Evolutionary conservation across 2,113 vertebrate genomes (phyloP).

Genomic region (Tringa solitaria): DNA sequence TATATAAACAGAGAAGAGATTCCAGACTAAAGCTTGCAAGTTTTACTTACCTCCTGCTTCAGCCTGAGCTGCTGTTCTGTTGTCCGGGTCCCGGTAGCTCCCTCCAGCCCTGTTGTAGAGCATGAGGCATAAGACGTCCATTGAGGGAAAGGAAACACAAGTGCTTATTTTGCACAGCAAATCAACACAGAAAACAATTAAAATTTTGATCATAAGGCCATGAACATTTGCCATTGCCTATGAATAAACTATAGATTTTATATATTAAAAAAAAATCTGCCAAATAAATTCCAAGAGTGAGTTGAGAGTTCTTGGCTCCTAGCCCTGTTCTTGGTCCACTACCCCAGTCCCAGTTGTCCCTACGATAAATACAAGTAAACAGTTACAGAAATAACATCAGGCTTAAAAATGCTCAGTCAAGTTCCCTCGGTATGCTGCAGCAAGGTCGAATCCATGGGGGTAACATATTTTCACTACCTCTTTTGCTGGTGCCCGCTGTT

Average conservation of each 20-base stretch:
- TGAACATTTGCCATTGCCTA: neutral
- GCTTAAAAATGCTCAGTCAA: neutral
- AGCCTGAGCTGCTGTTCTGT: neutral
- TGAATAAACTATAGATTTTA: neutral
- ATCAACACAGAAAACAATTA: neutral
- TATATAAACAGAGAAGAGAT: neutral
- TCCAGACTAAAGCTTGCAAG: neutral
- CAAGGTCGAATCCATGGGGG: neutral
- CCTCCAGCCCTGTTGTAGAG: neutral
- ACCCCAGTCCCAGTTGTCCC: neutral
- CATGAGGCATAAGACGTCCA: neutral
- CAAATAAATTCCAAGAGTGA: neutral
- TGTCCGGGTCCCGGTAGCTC: neutral
- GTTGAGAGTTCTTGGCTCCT: neutral
- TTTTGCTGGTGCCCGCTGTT: neutral
- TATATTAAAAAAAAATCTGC: neutral
- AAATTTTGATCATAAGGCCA: neutral
- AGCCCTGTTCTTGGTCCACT: neutral
- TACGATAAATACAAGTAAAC: neutral
- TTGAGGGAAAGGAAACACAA: neutral
- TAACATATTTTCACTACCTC: neutral
- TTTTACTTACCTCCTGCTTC: neutral
- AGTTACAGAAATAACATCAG: slow-evolving; percentile 3
- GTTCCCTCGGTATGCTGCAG: neutral
- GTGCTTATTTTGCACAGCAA: neutral